Conservation (phyloP, 2,113 vertebrate genomes). For the Mellivora capensis region DNA sequence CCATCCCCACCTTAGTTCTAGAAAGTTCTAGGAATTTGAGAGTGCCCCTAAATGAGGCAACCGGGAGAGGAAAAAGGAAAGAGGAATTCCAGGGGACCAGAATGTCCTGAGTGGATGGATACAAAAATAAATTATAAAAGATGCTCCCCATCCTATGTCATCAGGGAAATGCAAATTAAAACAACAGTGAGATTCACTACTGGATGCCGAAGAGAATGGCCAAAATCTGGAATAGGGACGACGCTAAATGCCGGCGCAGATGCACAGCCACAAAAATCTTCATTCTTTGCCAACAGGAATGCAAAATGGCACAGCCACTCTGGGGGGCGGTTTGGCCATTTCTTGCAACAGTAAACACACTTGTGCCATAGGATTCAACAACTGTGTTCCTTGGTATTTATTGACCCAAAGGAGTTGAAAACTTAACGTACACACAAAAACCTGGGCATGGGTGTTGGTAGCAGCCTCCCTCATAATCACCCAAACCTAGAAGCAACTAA, state of each 20-base stretch:
- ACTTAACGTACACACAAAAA: background rate
- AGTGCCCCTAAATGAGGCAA: too few relatives aligned
- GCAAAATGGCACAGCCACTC: too few relatives aligned
- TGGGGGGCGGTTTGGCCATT: background rate
- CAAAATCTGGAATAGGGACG: background rate
- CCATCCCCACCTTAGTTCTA: background rate
- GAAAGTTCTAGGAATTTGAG: background rate
- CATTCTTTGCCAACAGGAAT: fast-evolving
- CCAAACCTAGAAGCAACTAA: background rate
- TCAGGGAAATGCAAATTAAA: background rate
- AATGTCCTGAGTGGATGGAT: background rate
- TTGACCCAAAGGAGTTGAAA: background rate
- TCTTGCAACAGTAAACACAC: background rate
- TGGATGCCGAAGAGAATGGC: background rate
- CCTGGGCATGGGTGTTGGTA: background rate
- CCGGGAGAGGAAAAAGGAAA: background rate
- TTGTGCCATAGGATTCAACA: background rate
- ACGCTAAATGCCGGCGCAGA: background rate
- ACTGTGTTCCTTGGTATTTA: background rate
- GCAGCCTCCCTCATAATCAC: background rate
- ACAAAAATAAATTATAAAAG: background rate
- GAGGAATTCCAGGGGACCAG: background rate
- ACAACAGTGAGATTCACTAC: background rate
- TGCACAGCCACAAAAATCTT: too few relatives aligned
- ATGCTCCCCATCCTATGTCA: background rate